Base-by-base conservation (phyloP, 2,888 invertebrate species). In the Cordilura impudica region DNA sequence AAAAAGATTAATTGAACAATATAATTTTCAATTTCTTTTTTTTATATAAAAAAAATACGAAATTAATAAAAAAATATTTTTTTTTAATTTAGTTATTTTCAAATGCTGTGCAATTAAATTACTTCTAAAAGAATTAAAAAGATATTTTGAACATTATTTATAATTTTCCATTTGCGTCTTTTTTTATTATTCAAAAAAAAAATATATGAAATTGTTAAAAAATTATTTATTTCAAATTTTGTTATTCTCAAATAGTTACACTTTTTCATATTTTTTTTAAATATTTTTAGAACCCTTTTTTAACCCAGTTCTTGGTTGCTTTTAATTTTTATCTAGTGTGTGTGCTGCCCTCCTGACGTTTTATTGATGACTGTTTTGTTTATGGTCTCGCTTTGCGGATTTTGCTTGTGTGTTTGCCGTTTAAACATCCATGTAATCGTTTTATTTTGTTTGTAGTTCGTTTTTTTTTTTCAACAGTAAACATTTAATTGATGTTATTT, bases 281-380 rank as follows among this genome's bases (percentile, higher is more conserved):
- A 31, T 7, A 31, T 39, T n/a, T 39, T n/a, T 39, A n/a, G n/a
- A 47, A 47, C 18, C 7, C 18, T 5, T 16, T 47, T 47, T 10
- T 21, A 14, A 23, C 14, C 21, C 5, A n/a, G 23, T 23, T 14
- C 7, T 51, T 51, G 7, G n/a, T 23, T 51, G 23, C n/a, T 12
- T n/a, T 51, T 16, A 5, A 12, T 16, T n/a, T 19, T 12, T n/a
- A 4, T 6, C n/a, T 49, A 35, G 6, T 43, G 23, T 18, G 39
- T 51, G 31, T 69, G 63, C 49, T 75, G 78, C 74, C 67, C 61
- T 74, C 81, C 83, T 84, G 85, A 84, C 83, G 85, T 84, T 83
- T 84, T 85, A 84, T 76, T 83, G 81, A 83, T 82, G 85, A 87
- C 87, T 87, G 79, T 21, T 49, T 79, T 31, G 65, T 70, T 61